Base-by-base conservation (phyloP, 92 coral and sea anemone genomes). In the Bergia puertoricense region DNA sequence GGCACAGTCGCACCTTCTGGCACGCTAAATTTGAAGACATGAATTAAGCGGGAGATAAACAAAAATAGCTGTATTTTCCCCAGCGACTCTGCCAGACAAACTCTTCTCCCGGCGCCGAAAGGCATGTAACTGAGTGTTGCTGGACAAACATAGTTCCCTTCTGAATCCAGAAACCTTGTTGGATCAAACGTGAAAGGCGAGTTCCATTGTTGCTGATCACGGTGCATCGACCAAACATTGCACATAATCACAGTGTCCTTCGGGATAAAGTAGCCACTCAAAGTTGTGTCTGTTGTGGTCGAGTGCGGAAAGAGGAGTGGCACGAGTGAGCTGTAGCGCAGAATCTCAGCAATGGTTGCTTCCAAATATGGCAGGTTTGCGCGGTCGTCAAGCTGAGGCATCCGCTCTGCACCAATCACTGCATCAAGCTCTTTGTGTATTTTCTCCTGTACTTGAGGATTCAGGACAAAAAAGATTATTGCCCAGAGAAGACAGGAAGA, bases 271-370 rank as follows among this genome's bases (percentile, higher is more conserved):
- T 86, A 95, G 8, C 92, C 98, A 10, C 90, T 91, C 83, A 97
- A 77, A 2, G 82, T 82, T 30, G 99, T 97, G 88, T 97, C 98
- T 59, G 91, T 74, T 37, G 99, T 97, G 9, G 98, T 96, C 51
- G 97, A 93, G 90, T 97, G 99, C 23, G 99, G 99, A 73, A 97
- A 95, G 20, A 96, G 96, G 75, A 97, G 71, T 2, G 99, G 99
- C 7, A 97, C 99, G 7, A 94, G 92, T 6, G 98, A 95, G 40
- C 98, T 94, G 23, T 86, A 91, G 57, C 99, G 91, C 72, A 97
- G 90, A 36, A 94, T 96, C 77, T 97, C 99, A 6, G 94, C 89
- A 62, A 97, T 86, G 56, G 99, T 94, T 3, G 99, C 99, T 38
- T 95, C 98, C 81, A 93, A 83, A 84, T 91, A 95, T 51, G 98